Conservation (phyloP, 1,140 invertebrate species). For the Aricia agestis region DNA sequence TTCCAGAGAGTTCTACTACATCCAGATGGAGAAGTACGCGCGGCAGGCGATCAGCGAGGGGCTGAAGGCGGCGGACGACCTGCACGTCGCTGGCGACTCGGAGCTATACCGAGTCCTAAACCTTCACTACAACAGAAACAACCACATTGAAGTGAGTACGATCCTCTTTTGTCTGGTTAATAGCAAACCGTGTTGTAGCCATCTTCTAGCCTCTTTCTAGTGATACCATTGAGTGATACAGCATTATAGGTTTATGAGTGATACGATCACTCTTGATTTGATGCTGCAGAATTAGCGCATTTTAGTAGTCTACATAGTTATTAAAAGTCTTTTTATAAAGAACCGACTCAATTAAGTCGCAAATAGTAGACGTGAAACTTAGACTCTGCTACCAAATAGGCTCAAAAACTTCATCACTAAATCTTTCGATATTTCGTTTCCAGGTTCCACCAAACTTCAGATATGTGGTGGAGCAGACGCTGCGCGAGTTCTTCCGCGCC, state of each 20-base stretch:
- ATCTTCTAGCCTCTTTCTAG: too few relatives aligned
- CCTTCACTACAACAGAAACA: slow-evolving; percentile 99
- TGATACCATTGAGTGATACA: too few relatives aligned
- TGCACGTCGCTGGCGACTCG: slow-evolving; percentile 95
- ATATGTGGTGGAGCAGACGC: slow-evolving; percentile 96
- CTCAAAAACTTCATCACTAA: background rate
- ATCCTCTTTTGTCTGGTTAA: background rate
- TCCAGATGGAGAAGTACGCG: slow-evolving; percentile 99
- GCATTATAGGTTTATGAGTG: too few relatives aligned
- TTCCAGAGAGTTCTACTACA: slow-evolving; percentile 99
- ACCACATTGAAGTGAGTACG: slow-evolving; percentile 97
- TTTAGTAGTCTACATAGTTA: too few relatives aligned
- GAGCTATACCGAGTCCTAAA: slow-evolving; percentile 99
- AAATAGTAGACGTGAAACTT: too few relatives aligned
- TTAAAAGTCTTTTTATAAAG: too few relatives aligned
- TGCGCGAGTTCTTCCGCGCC: slow-evolving; percentile 98
- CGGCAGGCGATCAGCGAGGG: slow-evolving; percentile 98
- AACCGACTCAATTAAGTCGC: too few relatives aligned
- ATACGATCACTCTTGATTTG: too few relatives aligned
- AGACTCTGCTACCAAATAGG: too few relatives aligned
- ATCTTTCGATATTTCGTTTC: slow-evolving; percentile 21
- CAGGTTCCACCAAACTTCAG: slow-evolving; percentile 98
- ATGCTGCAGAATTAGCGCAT: too few relatives aligned
- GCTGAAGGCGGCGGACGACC: slow-evolving; percentile 93
- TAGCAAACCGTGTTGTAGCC: background rate